Base-by-base conservation (phyloP, 2,888 invertebrate genomes). In the Drosophila paramelanica region DNA sequence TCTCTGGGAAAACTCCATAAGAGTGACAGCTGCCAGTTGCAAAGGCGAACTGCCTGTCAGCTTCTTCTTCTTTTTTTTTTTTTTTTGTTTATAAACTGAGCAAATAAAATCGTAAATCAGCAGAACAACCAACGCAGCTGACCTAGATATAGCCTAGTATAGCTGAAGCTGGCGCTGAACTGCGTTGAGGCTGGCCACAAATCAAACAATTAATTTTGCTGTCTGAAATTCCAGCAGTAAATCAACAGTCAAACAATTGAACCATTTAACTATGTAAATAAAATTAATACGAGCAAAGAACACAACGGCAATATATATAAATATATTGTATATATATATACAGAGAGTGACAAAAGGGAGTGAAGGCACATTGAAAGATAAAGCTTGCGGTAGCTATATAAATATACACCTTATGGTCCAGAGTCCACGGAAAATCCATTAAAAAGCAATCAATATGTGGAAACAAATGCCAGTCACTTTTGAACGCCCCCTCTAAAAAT, bases 181-280 rank as follows among this genome's bases (percentile, higher is more conserved):
- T 11, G 53, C 11, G 33, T 17, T 20, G 13, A 13, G 25, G 53
- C 43, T 56, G 41, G 53, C 81, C 83, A 83, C 83, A 83, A 83
- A 83, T 83, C 83, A 87, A 83, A 83, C 83, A 83, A 83, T 83
- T 83, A 87, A 87, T 83, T 84, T 84, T 59, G 74, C 81, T 81
- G 85, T 73, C 82, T 79, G 85, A 83, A 87, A 81, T 84, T 84
- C 83, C 84, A 83, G 81, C 85, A 81, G 79, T 81, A 85, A 85
- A 85, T 88, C 85, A 85, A 85, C 85, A 85, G 84, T 76, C 84
- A 85, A 85, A 88, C 86, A 85, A 88, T 86, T 85, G 77, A 85
- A 88, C 86, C 85, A 85, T 85, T 85, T 85, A 88, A 88, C 85
- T 88, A 85, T 86, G 85, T 88, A 85, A 85, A 85, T 86, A 85